Base-by-base conservation (phyloP, 2,797 vertebrate genomes). In the Clarias fuscus region DNA sequence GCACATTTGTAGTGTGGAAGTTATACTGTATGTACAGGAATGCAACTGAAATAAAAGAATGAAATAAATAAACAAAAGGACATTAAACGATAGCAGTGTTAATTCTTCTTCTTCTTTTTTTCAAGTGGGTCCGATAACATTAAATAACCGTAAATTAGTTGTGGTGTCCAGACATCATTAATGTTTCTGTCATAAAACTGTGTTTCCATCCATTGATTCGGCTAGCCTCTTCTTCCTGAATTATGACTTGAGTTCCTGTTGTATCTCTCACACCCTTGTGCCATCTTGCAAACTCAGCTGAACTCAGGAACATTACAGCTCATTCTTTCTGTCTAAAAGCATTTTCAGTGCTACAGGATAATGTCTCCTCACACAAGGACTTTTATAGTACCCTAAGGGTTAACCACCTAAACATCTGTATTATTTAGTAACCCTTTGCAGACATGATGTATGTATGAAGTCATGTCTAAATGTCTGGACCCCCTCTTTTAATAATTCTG, bases 311-410 rank as follows among this genome's bases (percentile, higher is more conserved):
- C 37, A 84, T 62, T 48, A 65, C 13, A 62, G 85, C 80, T n/a
- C 37, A 76, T 75, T 65, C 48, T 22, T 58, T 76, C 48, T 67
- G 61, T 62, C 72, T 75, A 40, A 82, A 81, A 56, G 70, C 68
- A 77, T 82, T 65, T 77, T 83, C 48, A 86, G 48, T 77, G 64
- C 71, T 83, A 17, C 24, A 83, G 62, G 67, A 62, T 15, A 62
- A 1, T 40, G 77, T 79, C 59, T 64, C 62, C 61, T 27, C 15
- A 24, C 7, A 37, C 11, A 27, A 67, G 15, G 37, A 3, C 7
- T 27, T 65, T 65, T 48, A 67, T 20, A 67, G 79, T 53, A 67
- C 17, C 20, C 8, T 62, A 67, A 20, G 24, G 62, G 61, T 81
- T 67, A 53, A 30, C 37, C 24, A 4, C 61, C 18, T 65, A 43